Evolutionary conservation across 2,888 invertebrate genomes (phyloP), one percentile per base, ranked within the genome.

Genomic region (Plebejus anna): DNA sequence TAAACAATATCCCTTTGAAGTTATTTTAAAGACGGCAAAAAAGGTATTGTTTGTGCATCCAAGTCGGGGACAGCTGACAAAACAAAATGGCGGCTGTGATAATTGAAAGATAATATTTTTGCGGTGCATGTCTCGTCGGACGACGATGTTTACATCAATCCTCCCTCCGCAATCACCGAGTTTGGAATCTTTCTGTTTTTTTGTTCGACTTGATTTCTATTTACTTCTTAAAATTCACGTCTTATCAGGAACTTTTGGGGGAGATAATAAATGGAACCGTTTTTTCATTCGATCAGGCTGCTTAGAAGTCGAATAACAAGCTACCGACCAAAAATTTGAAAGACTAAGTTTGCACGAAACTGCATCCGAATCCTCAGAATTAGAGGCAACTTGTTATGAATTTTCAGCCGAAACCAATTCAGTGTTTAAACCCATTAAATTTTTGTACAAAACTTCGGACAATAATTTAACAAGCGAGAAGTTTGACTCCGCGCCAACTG

Each of bases 41-140:
- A 66, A 66, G 66, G 66, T 32, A 66, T 66, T 66, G 66, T 66
- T 66, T 66, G 66, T 36, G 66, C 32, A 66, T 66, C 66, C 66
- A 36, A 66, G 5, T 66, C 13, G 66, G 4, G 66, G 66, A 66
- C 66, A 79, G 79, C 78, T 80, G 79, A 76, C 77, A 79, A 79
- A 80, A 80, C 76, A 81, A 81, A 77, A 79, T 76, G 80, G 79
- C 73, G 76, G 79, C 61, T 13, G 73, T 76, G 78, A 78, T 80
- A 80, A 81, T 81, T 80, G 80, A 80, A 81, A 79, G 79, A 81
- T 80, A 80, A 81, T 78, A 80, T 80, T 80, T 78, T 76, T 76
- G 59, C 77, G 76, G 78, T 79, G 79, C 78, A 79, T 78, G 77
- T 76, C 76, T 59, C 75, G 70, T 4, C 47, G 72, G 72, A 72